These are phyloP conservation scores for Python bivittatus DNA, from an alignment of 2,113 vertebrate species.

Conservation along the genomic window DNA sequence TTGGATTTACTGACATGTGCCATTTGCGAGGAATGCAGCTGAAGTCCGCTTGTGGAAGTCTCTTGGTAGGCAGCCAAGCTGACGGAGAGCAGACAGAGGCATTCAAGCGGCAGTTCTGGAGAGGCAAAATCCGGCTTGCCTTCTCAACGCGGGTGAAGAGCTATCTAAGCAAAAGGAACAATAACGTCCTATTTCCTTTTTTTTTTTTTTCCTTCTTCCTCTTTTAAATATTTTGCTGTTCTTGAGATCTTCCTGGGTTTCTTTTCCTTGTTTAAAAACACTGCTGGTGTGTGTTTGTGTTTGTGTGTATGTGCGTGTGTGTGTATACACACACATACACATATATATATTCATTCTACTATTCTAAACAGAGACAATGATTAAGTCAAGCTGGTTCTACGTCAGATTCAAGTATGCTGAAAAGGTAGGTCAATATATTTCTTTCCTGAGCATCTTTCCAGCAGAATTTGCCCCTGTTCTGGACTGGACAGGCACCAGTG, in stretches of 20 bases:
- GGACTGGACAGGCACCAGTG: slow-evolving; percentile 1
- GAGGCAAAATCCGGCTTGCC: slow-evolving; percentile 28
- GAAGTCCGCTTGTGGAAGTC: slow-evolving; percentile 82
- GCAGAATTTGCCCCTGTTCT: neutral
- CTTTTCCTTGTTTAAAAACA: neutral
- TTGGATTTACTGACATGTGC: slow-evolving; percentile 84
- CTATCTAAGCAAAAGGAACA: neutral
- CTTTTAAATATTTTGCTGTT: accelerated
- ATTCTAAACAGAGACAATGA: slow-evolving; percentile 78
- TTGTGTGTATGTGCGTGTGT: no score
- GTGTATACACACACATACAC: neutral
- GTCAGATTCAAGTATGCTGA: slow-evolving; percentile 98
- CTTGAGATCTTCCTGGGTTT: neutral
- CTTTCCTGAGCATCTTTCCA: neutral
- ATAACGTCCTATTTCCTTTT: neutral
- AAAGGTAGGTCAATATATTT: slow-evolving; percentile 83
- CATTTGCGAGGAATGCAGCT: slow-evolving; percentile 76
- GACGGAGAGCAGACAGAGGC: slow-evolving; percentile 51
- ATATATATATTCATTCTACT: neutral
- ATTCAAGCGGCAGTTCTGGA: slow-evolving; percentile 42
- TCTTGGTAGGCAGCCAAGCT: slow-evolving; percentile 83
- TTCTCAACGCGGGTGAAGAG: slow-evolving; percentile 44
- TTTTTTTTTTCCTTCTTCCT: accelerated
- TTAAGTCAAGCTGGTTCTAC: slow-evolving; percentile 98
- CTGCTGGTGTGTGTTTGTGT: no score